Evolutionary conservation across 2,888 invertebrate genomes (phyloP), one percentile per base, ranked within the genome.

Genomic region (Amblyjoppa proteus): DNA sequence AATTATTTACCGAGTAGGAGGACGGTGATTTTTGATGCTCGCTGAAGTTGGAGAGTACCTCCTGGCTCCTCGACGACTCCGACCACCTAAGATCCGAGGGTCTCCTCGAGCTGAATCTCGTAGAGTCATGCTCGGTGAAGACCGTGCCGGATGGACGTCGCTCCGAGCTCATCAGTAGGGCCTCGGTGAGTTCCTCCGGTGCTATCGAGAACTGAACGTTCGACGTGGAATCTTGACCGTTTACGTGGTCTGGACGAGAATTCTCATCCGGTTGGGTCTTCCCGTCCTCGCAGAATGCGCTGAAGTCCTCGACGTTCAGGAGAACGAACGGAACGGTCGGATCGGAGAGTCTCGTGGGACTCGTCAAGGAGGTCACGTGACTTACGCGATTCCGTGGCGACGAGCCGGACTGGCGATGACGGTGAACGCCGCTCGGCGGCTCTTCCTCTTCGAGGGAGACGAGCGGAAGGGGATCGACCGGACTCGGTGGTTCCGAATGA

Each of bases 31-130:
- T 85, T 25, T 90, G 90, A 41, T 92, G 91, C 20, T 91, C 91
- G 2, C 87, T 87, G 0, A 91, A 88, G 66, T 86, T 92, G 0
- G 93, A 91, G 1, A 93, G 87, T 5, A 93, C 70, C 78, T 94
- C 93, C 38, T 94, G 93, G 56, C 93, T 93, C 41, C 93, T 89
- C 0, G 93, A 94, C 0, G 93, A 93, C 68, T 94, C 93, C 11
- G 93, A 94, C 93, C 93, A 93, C 13, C 90, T 90, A 0, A 93
- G 92, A 61, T 93, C 93, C 0, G 93, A 93, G 2, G 93, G 93
- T 53, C 93, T 88, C 38, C 93, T 87, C 0, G 93, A 93, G 74
- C 91, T 93, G 87, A 92, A 93, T 45, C 91, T 90, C 51, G 91
- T 93, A 0, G 92, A 92, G 45, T 92, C 92, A 82, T 93, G 93